phyloP scores from a whole-genome alignment of 1,140 invertebrate genomes.

The Cydia splendana region DNA sequence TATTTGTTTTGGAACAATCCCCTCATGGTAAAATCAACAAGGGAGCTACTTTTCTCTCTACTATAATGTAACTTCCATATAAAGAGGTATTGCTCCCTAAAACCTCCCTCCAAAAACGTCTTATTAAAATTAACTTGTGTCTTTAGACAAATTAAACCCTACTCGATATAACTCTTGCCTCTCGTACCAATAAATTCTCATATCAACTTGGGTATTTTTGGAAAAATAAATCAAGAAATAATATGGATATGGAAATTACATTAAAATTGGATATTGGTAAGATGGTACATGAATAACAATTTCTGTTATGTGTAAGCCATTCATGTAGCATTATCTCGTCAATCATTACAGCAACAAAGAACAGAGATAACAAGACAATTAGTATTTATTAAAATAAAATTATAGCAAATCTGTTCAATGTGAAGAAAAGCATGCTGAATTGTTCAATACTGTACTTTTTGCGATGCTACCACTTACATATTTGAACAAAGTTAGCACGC shows the following conservation, averaged over 20 bases:
- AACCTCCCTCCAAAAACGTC: conserved; percentile 42
- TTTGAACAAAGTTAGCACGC: not conserved
- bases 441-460: conserved; percentile 15
- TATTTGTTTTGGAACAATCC: conserved; percentile 52
- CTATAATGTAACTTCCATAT: conserved; percentile 67
- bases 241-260: conserved; percentile 58
- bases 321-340: conserved; percentile 21
- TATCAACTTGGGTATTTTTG: conserved; percentile 13
- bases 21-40: conserved; percentile 66
- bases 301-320: not conserved
- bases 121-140: not conserved
- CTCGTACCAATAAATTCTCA: conserved; percentile 17
- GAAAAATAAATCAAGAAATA: conserved; percentile 23
- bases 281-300: conserved; percentile 21
- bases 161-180: conserved; percentile 25
- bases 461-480: not conserved
- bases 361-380: conserved; percentile 16
- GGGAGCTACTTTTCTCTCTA: conserved; percentile 35
- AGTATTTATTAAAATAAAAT: conserved; percentile 11
- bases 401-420: conserved; percentile 17
- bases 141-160: not conserved
- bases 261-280: conserved; percentile 37
- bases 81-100: conserved; percentile 36
- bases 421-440: conserved; percentile 7
- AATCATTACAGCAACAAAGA: conserved; percentile 19